phyloP scores from a whole-genome alignment of 2,888 invertebrate genomes.

The Camptogramma bilineatum region DNA sequence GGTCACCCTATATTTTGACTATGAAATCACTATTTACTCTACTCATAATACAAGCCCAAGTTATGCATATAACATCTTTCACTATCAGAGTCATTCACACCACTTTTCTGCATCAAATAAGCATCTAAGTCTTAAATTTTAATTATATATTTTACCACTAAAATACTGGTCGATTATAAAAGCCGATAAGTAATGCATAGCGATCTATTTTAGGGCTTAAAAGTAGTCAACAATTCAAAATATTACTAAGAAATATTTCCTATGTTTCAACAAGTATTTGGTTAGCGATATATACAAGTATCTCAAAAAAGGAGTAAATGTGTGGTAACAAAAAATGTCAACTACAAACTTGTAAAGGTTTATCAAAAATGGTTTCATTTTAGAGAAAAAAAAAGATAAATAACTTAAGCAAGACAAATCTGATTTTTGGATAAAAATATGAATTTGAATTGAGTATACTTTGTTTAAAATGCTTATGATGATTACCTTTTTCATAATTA shows the following conservation, averaged over 20 bases:
- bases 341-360: slow-evolving; percentile 79
- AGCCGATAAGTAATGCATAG: slow-evolving; percentile 57
- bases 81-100: neutral
- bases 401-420: slow-evolving; percentile 19
- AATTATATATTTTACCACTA: slow-evolving; percentile 34
- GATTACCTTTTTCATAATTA: neutral
- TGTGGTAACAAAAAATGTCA: slow-evolving; percentile 64
- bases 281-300: slow-evolving; percentile 58
- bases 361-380: slow-evolving; percentile 74
- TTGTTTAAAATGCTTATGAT: neutral
- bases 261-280: slow-evolving; percentile 47
- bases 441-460: neutral
- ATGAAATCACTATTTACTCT: neutral
- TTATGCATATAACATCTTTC: neutral
- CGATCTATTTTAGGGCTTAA: slow-evolving; percentile 68
- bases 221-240: slow-evolving; percentile 83
- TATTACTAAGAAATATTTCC: slow-evolving; percentile 70
- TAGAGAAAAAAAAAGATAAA: slow-evolving; percentile 47
- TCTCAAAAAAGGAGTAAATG: slow-evolving; percentile 71
- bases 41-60: neutral
- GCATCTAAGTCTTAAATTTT: slow-evolving; percentile 32
- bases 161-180: slow-evolving; percentile 67
- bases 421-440: neutral
- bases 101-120: slow-evolving; percentile 30
- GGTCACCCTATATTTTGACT: neutral